A percentile compares a stretch with the other conserved stretches of the same genome.
Evolutionary conservation across 2,797 vertebrate species (phyloP).

Genomic region (Fundulus diaphanus): DNA sequence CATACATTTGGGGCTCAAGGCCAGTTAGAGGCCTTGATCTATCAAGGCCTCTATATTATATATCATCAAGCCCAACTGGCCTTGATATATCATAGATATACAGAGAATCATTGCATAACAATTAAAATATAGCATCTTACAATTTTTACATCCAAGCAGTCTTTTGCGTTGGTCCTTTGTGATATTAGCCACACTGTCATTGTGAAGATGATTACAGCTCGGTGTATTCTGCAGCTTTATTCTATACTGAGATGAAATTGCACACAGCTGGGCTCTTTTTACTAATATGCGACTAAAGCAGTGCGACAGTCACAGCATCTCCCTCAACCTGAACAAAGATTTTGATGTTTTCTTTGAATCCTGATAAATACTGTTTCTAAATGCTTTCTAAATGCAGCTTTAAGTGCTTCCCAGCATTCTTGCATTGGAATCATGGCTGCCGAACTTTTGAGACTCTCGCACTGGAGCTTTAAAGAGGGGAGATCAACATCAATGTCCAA

Average conservation of each 20-base stretch:
- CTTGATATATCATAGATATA: background rate
- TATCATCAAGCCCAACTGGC: no score
- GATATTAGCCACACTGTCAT: background rate
- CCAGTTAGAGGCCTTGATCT: background rate
- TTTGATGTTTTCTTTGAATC: background rate
- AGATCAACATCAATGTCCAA: background rate
- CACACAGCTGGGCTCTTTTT: no score
- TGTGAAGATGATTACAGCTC: no score
- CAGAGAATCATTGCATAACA: background rate
- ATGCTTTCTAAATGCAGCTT: constrained; percentile 1
- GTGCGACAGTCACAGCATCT: no score
- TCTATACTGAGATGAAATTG: no score
- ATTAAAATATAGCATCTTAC: background rate
- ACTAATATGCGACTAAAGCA: no score
- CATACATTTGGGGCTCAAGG: background rate
- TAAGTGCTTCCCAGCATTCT: background rate
- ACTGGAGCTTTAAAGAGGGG: background rate
- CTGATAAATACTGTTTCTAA: constrained; percentile 7
- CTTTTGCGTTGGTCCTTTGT: background rate
- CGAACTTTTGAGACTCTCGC: background rate
- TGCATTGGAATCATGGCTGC: constrained; percentile 1
- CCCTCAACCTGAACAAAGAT: background rate
- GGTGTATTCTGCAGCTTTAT: no score
- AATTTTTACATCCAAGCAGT: background rate
- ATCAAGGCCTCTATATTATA: no score